Conservation (phyloP, 1,140 invertebrate species). For the Plutomurus gul region DNA sequence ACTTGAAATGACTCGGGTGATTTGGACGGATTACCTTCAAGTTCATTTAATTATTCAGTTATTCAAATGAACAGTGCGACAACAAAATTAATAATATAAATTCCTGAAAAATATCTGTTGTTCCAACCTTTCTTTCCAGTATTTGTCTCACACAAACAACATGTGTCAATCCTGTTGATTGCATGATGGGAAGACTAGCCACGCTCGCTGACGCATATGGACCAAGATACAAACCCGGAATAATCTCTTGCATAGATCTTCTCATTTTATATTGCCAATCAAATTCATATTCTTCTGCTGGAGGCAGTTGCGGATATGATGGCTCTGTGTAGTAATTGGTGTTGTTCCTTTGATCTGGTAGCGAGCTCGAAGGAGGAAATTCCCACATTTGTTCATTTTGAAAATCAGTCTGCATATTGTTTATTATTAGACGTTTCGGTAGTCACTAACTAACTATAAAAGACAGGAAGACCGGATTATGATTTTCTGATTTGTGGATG, state of each 20-base stretch:
- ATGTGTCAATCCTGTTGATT: constrained; percentile 65
- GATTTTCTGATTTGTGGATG: no score
- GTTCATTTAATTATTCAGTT: no score
- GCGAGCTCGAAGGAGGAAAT: no score
- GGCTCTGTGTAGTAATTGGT: neutral
- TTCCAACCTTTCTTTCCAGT: constrained; percentile 68
- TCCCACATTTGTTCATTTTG: no score
- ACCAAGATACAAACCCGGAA: constrained; percentile 70
- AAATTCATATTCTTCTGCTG: constrained; percentile 49
- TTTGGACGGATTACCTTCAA: constrained; percentile 70
- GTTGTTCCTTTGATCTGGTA: no score
- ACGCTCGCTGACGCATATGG: constrained; percentile 60
- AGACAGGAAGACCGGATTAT: no score
- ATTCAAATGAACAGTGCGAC: no score
- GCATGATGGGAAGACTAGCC: neutral
- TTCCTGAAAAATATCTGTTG: no score
- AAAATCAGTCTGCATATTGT: no score
- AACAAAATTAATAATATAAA: no score
- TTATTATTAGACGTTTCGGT: no score
- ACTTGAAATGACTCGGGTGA: constrained; percentile 66
- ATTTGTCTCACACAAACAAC: constrained; percentile 71
- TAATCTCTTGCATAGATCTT: constrained; percentile 72
- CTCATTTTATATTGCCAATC: constrained; percentile 70
- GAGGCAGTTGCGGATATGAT: neutral
- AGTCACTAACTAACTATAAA: no score